Evolutionary conservation across 2,113 vertebrate genomes (phyloP), one percentile per base, ranked within the genome.

Genomic region (Cyphomyrus plagiostoma): DNA sequence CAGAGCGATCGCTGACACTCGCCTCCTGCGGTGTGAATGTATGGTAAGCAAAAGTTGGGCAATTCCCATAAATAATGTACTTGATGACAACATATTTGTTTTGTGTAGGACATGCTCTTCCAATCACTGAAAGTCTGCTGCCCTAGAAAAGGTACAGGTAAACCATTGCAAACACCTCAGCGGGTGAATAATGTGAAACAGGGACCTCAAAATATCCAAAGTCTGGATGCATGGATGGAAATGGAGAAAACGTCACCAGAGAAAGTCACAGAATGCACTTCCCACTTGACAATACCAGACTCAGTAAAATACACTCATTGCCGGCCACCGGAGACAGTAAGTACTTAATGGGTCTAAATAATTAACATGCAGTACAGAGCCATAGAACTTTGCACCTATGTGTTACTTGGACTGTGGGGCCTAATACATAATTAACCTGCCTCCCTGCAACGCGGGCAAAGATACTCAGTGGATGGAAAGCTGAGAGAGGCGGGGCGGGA

Each of bases 381-480:
- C 92, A 88, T 77, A 77, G 80, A 66, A 52, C 39, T 89, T 91
- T 93, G 90, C 89, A 91, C 89, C 89, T 83, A 84, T 90, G 90
- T 89, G 89, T 80, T 86, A 93, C 92, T 92, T 92, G 93, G 87
- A 87, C 87, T 93, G 93, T 17, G 80, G 88, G 74, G 50, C 89
- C 91, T 89, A 90, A 92, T 93, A 91, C 88, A 94, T 94, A 92
- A 95, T 95, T 95, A 93, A 95, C 92, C 89, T 88, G 84, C 91
- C 92, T 92, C 89, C 89, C 87, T 90, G 93, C 91, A 88, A 87
- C 90, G 94, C 93, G 93, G 93, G 92, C 91, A 93, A 88, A 94
- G 89, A 92, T 92, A 94, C 93, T 91, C 90, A 89, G 93, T 87
- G 93, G 90, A n/a, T 88, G 87, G 91, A 91, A 92, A 45, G 42